Conservation (phyloP, 2,113 vertebrate genomes). For the Charadrius vociferus region DNA sequence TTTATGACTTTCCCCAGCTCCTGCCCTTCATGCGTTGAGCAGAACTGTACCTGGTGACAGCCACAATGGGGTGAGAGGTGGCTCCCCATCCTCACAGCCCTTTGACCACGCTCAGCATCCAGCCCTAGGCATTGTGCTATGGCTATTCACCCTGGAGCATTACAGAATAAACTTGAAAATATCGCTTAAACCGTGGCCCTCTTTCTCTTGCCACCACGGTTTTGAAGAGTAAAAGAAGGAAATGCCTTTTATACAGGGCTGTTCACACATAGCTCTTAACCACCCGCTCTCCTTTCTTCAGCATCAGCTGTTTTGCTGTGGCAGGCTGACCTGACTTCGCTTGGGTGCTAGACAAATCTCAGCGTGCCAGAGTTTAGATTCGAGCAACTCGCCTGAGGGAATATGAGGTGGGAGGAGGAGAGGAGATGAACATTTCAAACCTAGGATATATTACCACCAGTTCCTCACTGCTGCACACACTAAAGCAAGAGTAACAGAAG, state of each 20-base stretch:
- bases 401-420: background rate
- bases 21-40: background rate
- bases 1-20: background rate
- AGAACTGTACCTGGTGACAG: background rate
- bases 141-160: background rate
- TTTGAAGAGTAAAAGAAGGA: background rate
- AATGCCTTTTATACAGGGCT: background rate
- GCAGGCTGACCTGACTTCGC: background rate
- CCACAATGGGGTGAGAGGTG: rapidly evolving
- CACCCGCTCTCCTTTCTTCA: background rate
- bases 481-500: background rate
- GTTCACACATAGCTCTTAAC: background rate
- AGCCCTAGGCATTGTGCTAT: rapidly evolving
- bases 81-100: background rate
- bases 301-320: background rate
- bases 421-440: background rate
- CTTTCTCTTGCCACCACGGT: background rate
- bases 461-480: background rate
- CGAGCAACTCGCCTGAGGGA: rapidly evolving
- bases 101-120: background rate
- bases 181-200: background rate
- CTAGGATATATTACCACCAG: background rate
- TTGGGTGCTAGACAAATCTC: conserved; percentile 4
- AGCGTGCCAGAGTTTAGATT: background rate
- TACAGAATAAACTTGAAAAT: background rate